These are phyloP conservation scores for Nemopilema nomurai DNA, from an alignment of 30 jellyfish, hydroid and myxozoan species.

Conservation along the genomic window DNA sequence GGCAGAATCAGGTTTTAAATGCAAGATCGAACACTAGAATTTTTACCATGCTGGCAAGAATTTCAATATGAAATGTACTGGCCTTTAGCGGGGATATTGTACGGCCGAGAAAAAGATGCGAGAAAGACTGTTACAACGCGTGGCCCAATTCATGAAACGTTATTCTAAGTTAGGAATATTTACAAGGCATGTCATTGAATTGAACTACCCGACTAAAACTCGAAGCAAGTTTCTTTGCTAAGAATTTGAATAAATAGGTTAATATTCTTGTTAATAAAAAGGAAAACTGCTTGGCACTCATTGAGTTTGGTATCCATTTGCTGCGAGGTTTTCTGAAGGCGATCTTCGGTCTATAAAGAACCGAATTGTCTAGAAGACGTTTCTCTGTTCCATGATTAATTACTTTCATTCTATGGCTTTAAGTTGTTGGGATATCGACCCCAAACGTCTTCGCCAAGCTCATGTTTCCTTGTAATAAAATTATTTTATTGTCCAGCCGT, in stretches of 20 bases:
- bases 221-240: background rate
- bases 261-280: background rate
- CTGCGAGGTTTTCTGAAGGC: no score
- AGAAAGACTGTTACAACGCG: background rate
- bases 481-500: background rate
- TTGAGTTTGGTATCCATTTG: background rate
- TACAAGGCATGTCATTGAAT: constrained; percentile 6
- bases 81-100: background rate
- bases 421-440: no score
- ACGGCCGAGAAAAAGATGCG: background rate
- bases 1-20: no score
- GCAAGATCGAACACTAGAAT: no score
- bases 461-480: background rate
- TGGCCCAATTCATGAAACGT: background rate
- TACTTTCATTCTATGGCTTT: no score
- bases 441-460: background rate
- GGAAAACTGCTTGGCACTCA: background rate
- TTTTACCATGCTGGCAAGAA: no score
- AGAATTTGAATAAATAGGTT: constrained; percentile 12
- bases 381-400: no score
- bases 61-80: no score
- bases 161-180: constrained; percentile 8
- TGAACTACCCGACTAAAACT: background rate
- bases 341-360: no score
- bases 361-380: no score